Base-by-base conservation (phyloP, 2,113 vertebrate species). In the Percina caprodes region DNA sequence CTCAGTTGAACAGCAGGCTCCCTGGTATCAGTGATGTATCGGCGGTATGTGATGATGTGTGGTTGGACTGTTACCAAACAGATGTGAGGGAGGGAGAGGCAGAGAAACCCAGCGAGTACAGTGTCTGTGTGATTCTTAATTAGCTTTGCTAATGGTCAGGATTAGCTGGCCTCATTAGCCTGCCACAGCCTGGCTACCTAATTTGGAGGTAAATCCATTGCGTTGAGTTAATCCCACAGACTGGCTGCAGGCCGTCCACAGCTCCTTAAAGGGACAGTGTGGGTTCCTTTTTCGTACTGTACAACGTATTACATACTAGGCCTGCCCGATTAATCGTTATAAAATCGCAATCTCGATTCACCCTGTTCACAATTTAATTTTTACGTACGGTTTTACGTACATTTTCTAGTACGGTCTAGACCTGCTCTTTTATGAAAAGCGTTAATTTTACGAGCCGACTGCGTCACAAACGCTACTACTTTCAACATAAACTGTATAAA, bases 161-260 rank as follows among this genome's bases (percentile, higher is more conserved):
- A 89, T 92, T 90, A 87, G 49, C 14, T 21, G 15, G 66, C 19
- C 59, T 74, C 66, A 78, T 30, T 30, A 67, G 82, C 49, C 1
- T 71, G 51, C 54, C 63, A 69, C 85, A 75, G 75, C 55, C 67
- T n/a, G 62, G 56, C 59, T 35, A 13, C 30, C 66, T 67, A 75
- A 80, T 68, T 68, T 77, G n/a, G 45, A 84, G 83, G 82, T 80
- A 85, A 91, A 85, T 51, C 79, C 74, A 81, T 24, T 67, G 49
- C 69, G 56, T 75, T 82, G 30, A 55, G 35, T 68, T 83, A 83
- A 88, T 91, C 86, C 78, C 26, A 62, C 58, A 77, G 63, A 85
- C 76, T 54, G 74, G 48, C 85, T 88, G 52, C 52, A 77, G 54
- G 58, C 61, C 52, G 0, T 54, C 55, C 24, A 19, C n/a, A 19